These are phyloP conservation scores for Leptura quadrifasciata DNA, from an alignment of 2,888 invertebrate genomes.

Conservation along the genomic window DNA sequence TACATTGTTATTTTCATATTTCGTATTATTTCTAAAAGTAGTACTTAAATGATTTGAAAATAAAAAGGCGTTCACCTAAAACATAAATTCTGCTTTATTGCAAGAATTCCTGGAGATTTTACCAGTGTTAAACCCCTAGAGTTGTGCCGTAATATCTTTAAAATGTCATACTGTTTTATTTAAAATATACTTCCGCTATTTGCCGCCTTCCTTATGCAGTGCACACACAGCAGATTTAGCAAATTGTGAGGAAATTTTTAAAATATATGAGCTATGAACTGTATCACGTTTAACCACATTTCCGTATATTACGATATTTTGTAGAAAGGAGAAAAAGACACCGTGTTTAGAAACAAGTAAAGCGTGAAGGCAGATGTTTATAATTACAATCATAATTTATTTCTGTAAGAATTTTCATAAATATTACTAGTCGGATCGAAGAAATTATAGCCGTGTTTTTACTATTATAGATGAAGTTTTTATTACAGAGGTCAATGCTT, in stretches of 20 bases:
- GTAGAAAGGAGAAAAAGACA: constrained; percentile 2
- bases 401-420: no score
- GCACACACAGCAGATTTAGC: constrained; percentile 37
- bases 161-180: constrained; percentile 24
- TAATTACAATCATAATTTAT: not conserved
- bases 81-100: not conserved
- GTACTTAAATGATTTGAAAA: not conserved
- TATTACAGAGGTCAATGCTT: no score
- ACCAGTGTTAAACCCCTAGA: constrained; percentile 2
- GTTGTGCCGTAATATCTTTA: constrained; percentile 28
- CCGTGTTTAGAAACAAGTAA: no score
- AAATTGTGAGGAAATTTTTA: constrained; percentile 37
- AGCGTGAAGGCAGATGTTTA: not conserved
- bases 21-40: not conserved
- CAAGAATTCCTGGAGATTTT: constrained; percentile 3
- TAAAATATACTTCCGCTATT: constrained; percentile 25
- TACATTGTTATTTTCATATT: no score
- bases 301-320: constrained; percentile 9
- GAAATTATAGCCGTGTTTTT: no score
- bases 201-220: constrained; percentile 27
- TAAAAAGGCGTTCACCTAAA: no score
- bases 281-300: constrained; percentile 35
- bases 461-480: no score
- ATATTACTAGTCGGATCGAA: no score
- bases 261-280: constrained; percentile 29